Evolutionary conservation across 2,113 vertebrate species (phyloP).

Genomic region (Aramus guarauna): DNA sequence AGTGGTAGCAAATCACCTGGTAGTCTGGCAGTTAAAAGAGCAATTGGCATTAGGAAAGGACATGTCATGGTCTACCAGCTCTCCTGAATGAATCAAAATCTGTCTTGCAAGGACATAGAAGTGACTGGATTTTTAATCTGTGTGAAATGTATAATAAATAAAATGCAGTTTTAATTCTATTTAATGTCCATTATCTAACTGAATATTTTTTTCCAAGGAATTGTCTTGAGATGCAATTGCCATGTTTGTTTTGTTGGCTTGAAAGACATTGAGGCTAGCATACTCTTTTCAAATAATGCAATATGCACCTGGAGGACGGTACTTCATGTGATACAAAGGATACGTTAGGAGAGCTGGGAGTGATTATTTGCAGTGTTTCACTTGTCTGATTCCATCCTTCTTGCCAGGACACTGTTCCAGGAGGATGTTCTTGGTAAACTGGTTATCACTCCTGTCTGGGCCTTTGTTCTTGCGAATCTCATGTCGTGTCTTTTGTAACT

Average conservation of each 20-base stretch:
- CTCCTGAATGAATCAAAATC: not conserved
- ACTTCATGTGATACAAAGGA: not conserved
- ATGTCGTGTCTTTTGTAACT: not conserved
- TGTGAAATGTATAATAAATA: not conserved
- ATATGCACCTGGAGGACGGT: not conserved
- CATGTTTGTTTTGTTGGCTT: not conserved
- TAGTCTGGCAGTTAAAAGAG: not conserved
- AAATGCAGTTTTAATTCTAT: not conserved
- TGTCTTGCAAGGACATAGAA: not conserved
- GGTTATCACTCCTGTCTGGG: not conserved
- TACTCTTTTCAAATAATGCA: not conserved
- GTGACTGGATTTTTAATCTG: not conserved
- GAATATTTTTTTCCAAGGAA: not conserved
- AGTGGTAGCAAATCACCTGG: not conserved
- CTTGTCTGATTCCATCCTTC: too few relatives aligned
- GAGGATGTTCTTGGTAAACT: not conserved
- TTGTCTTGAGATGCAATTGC: not conserved
- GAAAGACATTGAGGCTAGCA: not conserved
- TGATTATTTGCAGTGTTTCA: not conserved
- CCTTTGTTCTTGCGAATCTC: not conserved
- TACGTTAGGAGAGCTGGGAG: not conserved
- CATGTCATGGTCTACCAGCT: not conserved
- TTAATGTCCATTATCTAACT: not conserved
- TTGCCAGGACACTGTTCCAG: not conserved
- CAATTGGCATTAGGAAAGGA: not conserved